phyloP scores from a whole-genome alignment of 1,140 invertebrate species.

The Bombyx mori region ASM3026992v2 NC_085128.1:3575501-3576000 shows the following conservation, averaged over 20 bases:
- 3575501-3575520: too few species aligned
- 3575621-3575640: slow-evolving; percentile 8
- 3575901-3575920: slow-evolving; percentile 88
- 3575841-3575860: slow-evolving; percentile 48
- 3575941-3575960: slow-evolving; percentile 91
- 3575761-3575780: slow-evolving; percentile 77
- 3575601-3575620: slow-evolving; percentile 5
- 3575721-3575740: slow-evolving; percentile 12
- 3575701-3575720: slow-evolving; percentile 8
- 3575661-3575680: slow-evolving; percentile 14
- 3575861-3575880: slow-evolving; percentile 70
- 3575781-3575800: slow-evolving; percentile 82
- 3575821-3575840: slow-evolving; percentile 68
- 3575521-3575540: too few species aligned
- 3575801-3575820: slow-evolving; percentile 88
- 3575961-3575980: slow-evolving; percentile 73
- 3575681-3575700: slow-evolving; percentile 9
- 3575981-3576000: slow-evolving; percentile 91
- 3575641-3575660: slow-evolving; percentile 11
- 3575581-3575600: too few species aligned
- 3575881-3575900: slow-evolving; percentile 63
- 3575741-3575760: slow-evolving; percentile 83
- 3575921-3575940: slow-evolving; percentile 73
- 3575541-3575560: too few species aligned
- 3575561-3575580: too few species aligned